Evolutionary conservation across 2,797 vertebrate genomes (phyloP).

Genomic region (Chelmon rostratus): DNA sequence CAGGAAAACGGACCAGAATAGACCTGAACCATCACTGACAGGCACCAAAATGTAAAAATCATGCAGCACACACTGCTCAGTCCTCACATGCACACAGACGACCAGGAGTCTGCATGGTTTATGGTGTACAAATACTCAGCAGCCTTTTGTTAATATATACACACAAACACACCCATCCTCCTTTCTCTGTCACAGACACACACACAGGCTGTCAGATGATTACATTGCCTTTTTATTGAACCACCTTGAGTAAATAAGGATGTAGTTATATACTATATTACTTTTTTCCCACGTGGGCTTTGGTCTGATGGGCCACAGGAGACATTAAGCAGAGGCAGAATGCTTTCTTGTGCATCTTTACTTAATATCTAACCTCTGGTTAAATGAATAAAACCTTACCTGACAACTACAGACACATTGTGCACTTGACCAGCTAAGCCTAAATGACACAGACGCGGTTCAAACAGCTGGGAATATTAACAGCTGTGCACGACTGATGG

Average conservation of each 20-base stretch:
- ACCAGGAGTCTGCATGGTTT: not conserved
- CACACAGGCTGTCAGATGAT: constrained; percentile 2
- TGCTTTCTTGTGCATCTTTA: not conserved
- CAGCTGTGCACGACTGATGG: not conserved
- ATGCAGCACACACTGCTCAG: not conserved
- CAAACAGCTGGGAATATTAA: not conserved
- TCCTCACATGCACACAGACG: not conserved
- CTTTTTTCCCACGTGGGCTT: constrained; percentile 6
- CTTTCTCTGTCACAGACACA: not conserved
- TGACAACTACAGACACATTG: not conserved
- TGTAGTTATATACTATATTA: constrained; percentile 25
- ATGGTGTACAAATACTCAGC: not conserved
- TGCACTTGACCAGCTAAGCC: not conserved
- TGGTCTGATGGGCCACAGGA: not conserved
- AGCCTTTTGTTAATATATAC: constrained; percentile 3
- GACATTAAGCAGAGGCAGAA: not conserved
- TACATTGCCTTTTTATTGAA: constrained; percentile 24
- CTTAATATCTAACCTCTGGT: not conserved
- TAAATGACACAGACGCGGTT: not conserved
- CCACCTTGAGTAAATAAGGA: constrained; percentile 78
- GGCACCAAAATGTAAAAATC: not conserved
- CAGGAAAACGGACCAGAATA: constrained; percentile 50
- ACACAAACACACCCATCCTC: constrained; percentile 13
- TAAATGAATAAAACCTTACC: not conserved
- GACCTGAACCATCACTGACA: constrained; percentile 25